These are phyloP conservation scores for Uria aalge DNA, from an alignment of 2,113 vertebrate genomes.

Conservation along the genomic window DNA sequence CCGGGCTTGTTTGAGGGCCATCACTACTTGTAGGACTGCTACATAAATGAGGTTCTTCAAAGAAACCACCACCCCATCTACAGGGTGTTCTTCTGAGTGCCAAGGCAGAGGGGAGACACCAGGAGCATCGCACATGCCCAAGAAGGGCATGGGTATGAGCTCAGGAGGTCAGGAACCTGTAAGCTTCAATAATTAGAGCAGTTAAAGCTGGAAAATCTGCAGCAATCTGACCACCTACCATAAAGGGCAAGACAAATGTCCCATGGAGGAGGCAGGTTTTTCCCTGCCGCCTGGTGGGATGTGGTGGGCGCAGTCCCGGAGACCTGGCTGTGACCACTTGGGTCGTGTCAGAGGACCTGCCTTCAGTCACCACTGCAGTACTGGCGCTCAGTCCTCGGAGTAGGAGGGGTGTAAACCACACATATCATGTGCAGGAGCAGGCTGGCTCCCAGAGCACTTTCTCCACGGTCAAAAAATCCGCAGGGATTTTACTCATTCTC, in stretches of 20 bases:
- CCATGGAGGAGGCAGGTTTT: not conserved
- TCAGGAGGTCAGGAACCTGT: not conserved
- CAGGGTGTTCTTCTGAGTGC: rapidly evolving
- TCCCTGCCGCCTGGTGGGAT: not conserved
- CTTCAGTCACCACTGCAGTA: not conserved
- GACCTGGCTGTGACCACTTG: not conserved
- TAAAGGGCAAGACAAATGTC: not conserved
- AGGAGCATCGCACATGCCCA: not conserved
- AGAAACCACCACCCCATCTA: not conserved
- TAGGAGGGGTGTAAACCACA: not conserved
- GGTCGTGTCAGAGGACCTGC: not conserved
- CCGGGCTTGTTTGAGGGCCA: not conserved
- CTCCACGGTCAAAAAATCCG: not conserved
- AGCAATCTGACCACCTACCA: not conserved
- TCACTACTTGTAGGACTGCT: not conserved
- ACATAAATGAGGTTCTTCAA: not conserved
- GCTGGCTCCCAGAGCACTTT: not conserved
- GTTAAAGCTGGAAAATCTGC: not conserved
- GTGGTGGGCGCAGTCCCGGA: not conserved
- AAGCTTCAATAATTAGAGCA: not conserved
- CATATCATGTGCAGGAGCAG: not conserved
- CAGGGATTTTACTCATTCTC: not conserved
- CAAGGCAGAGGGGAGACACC: not conserved
- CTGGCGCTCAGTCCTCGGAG: not conserved
- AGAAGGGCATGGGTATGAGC: not conserved